phyloP scores from a whole-genome alignment of 2,888 invertebrate species.

The Tiphia femorata region DNA sequence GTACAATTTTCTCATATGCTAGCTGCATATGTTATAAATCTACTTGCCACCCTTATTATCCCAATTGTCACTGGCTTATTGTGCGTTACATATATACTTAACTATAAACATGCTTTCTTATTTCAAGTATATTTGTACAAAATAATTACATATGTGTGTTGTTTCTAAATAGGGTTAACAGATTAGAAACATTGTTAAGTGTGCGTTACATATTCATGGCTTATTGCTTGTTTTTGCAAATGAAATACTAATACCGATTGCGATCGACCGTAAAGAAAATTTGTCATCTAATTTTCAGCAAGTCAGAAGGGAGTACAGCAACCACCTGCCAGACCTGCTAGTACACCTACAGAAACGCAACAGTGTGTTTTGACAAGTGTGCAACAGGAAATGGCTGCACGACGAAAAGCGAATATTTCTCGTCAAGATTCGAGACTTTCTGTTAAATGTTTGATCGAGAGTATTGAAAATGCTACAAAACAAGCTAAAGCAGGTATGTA shows the following conservation, averaged over 20 bases:
- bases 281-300: constrained; percentile 45
- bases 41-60: not conserved
- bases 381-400: constrained; percentile 73
- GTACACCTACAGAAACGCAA: constrained; percentile 70
- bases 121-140: too few relatives aligned
- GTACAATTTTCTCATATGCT: constrained; percentile 19
- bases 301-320: constrained; percentile 58
- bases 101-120: not conserved
- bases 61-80: constrained; percentile 1
- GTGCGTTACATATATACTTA: not conserved
- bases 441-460: constrained; percentile 91
- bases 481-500: constrained; percentile 74
- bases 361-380: constrained; percentile 72
- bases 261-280: not conserved
- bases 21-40: constrained; percentile 14
- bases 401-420: constrained; percentile 72
- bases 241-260: not conserved
- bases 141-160: too few relatives aligned
- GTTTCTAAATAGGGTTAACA: too few relatives aligned
- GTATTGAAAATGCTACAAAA: constrained; percentile 89
- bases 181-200: too few relatives aligned
- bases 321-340: constrained; percentile 59
- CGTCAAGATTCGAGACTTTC: constrained; percentile 85
- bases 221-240: constrained; percentile 29
- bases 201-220: constrained; percentile 31